Percentiles rank a stretch among this genome's conserved stretches.
phyloP scores from a whole-genome alignment of 2,888 invertebrate species.

The Drosophila maculinotata region DNA sequence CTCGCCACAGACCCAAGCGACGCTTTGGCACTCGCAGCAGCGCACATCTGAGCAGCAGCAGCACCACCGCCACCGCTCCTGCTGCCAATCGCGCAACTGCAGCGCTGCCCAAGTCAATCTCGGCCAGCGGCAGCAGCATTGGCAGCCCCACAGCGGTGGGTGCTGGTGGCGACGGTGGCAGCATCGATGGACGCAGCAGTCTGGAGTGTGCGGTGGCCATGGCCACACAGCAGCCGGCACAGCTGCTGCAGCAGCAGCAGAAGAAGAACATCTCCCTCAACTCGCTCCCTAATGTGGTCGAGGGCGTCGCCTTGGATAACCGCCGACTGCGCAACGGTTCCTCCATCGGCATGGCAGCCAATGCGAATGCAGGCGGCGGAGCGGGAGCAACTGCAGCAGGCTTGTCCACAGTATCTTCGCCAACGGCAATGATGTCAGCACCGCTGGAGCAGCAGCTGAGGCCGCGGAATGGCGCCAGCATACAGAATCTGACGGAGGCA shows the following conservation, averaged over 20 bases:
- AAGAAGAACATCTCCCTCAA: constrained; percentile 81
- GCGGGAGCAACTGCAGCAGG: constrained; percentile 34
- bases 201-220: constrained; percentile 58
- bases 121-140: constrained; percentile 73
- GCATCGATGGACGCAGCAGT: constrained; percentile 71
- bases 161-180: constrained; percentile 51
- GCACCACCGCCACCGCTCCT: constrained; percentile 35
- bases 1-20: constrained; percentile 76
- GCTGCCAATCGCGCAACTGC: constrained; percentile 31
- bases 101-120: constrained; percentile 74
- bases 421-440: constrained; percentile 68
- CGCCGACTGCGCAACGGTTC: constrained; percentile 63
- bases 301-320: constrained; percentile 76
- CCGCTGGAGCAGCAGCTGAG: constrained; percentile 64
- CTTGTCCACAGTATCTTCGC: constrained; percentile 72
- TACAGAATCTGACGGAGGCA: constrained; percentile 65
- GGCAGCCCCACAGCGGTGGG: constrained; percentile 45
- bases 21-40: constrained; percentile 83
- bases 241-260: constrained; percentile 70
- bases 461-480: constrained; percentile 66
- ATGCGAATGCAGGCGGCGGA: constrained; percentile 12
- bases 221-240: constrained; percentile 52
- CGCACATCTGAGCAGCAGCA: constrained; percentile 62
- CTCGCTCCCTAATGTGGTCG: constrained; percentile 81
- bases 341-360: constrained; percentile 45